phyloP scores from a whole-genome alignment of 2,888 invertebrate genomes.

The Agonopterix arenella region DNA sequence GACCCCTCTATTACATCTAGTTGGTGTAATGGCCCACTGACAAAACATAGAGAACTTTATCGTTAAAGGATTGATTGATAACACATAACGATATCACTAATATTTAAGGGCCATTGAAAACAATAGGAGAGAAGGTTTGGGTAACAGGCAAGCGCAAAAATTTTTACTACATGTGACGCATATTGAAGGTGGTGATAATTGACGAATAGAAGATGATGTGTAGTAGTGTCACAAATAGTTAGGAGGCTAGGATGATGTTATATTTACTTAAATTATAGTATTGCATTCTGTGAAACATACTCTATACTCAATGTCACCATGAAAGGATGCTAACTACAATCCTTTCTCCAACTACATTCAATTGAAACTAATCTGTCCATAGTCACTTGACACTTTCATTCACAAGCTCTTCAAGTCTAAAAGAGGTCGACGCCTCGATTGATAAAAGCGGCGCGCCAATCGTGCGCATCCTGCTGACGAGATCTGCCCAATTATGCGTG shows the following conservation, averaged over 20 bases:
- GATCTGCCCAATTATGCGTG: slow-evolving; percentile 23
- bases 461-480: slow-evolving; percentile 41
- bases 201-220: too few relatives aligned
- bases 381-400: slow-evolving; percentile 10
- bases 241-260: too few relatives aligned
- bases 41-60: slow-evolving; percentile 44
- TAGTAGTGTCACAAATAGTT: too few relatives aligned
- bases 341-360: slow-evolving; percentile 3
- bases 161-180: too few relatives aligned
- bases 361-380: slow-evolving; percentile 1
- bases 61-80: slow-evolving; percentile 24
- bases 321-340: background rate
- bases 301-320: background rate
- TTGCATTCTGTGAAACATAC: too few relatives aligned
- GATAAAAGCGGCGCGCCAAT: slow-evolving; percentile 41
- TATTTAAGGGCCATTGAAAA: too few relatives aligned
- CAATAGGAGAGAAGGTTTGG: too few relatives aligned
- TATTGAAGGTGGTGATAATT: too few relatives aligned
- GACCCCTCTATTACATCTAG: slow-evolving; percentile 41
- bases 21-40: slow-evolving; percentile 45
- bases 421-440: slow-evolving; percentile 52
- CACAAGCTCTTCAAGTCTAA: slow-evolving; percentile 11
- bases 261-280: too few relatives aligned
- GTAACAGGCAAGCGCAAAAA: too few relatives aligned
- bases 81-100: slow-evolving; percentile 1